Evolutionary conservation across 2,797 vertebrate genomes (phyloP), one percentile per base, ranked within the genome.

Genomic region (Aplochiton taeniatus): DNA sequence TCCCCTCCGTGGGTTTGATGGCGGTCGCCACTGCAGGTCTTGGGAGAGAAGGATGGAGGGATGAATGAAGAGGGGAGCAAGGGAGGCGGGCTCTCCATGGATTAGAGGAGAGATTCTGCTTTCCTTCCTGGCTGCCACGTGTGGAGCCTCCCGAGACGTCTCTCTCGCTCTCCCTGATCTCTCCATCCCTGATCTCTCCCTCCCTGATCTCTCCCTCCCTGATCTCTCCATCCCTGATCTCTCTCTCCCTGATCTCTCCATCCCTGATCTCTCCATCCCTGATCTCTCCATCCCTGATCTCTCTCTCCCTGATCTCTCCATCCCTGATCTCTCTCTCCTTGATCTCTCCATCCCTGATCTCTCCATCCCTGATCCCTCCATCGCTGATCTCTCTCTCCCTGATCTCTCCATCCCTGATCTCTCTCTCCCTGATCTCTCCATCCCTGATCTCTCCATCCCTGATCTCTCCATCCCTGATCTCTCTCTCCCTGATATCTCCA

Each of bases 121-220:
- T 70, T 63, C 70, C 69, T 80, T 78, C 70, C 75, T 76, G 78
- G 71, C 61, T 13, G 54, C 75, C 73, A 68, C 70, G 59, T 86
- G 81, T 76, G 71, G 71, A 76, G 66, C 74, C 63, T 81, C 73
- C 44, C 68, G 80, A 84, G 74, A 80, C 81, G 78, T 77, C 68
- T 68, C 42, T 16, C 5, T 19, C 43, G 46, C 43, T 52, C 12
- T 12, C 48, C 17, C 10, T n/a, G 8, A 3, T 48, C 0, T 63
- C 8, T 7, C 41, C 4, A 8, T 50, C 49, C 18, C 14, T 45
- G 2, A n/a, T 1, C 20, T 42, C 54, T 41, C 4, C 12, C 13
- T 45, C 31, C 6, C 31, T 31, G 31, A 2, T 31, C 31, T 31
- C 31, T 31, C 31, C 6, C 2, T 31, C 31, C 31, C 31, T 31